Percentiles rank a stretch among this genome's conserved stretches.
Evolutionary conservation across 2,113 vertebrate species (phyloP).

Genomic region (Delphinus delphis): DNA sequence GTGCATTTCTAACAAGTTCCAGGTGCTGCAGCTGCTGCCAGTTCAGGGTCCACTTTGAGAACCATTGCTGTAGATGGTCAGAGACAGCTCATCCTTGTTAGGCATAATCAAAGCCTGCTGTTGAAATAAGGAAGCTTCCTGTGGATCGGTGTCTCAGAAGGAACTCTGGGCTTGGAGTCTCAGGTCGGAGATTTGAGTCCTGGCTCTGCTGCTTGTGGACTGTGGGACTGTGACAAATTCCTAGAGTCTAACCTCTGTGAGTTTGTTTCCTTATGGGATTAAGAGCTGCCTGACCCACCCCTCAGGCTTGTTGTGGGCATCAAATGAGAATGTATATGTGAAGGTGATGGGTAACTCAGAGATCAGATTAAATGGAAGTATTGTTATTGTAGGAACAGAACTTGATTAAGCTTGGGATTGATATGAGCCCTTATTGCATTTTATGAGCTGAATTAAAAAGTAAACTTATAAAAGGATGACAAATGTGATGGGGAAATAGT

Average conservation of each 20-base stretch:
- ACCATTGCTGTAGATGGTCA: not conserved
- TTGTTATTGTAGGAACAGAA: not conserved
- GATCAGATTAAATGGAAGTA: not conserved
- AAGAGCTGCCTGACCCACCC: not conserved
- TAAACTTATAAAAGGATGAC: not conserved
- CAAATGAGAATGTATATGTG: not conserved
- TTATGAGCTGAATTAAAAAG: constrained; percentile 26
- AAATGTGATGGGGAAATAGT: not conserved
- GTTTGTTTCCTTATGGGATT: not conserved
- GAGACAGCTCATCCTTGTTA: not conserved
- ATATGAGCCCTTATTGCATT: not conserved
- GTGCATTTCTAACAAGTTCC: not conserved
- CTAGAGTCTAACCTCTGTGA: not conserved
- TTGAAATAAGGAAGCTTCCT: not conserved
- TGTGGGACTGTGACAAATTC: too few relatives aligned
- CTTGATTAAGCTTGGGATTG: not conserved
- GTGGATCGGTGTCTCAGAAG: not conserved
- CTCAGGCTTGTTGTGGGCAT: not conserved
- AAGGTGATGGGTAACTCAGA: not conserved
- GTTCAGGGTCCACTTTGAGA: not conserved
- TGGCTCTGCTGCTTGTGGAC: not conserved
- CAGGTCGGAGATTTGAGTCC: not conserved
- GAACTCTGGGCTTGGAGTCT: not conserved
- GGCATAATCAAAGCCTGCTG: not conserved
- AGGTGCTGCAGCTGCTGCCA: too few relatives aligned